Conservation (phyloP, 2,888 invertebrate species). For the Ypsolopha scabrella region DNA sequence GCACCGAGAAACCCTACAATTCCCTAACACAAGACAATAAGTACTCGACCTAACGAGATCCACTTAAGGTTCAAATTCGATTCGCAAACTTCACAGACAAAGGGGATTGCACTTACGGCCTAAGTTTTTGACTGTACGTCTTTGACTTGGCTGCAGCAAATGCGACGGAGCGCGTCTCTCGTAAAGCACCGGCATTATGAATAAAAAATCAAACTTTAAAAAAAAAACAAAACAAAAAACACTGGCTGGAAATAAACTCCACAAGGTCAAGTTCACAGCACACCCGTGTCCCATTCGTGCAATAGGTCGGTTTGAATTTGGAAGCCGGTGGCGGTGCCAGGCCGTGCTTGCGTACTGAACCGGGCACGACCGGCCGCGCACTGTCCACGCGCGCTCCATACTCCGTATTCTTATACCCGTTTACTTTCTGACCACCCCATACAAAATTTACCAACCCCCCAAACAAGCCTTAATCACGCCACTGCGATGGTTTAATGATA, state of each 20-base stretch:
- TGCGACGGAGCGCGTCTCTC: constrained; percentile 45
- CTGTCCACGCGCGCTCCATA: constrained; percentile 46
- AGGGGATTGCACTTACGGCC: constrained; percentile 42
- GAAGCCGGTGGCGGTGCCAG: constrained; percentile 41
- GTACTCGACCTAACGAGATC: constrained; percentile 16
- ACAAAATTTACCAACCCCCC: neutral
- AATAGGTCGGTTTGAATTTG: constrained; percentile 23
- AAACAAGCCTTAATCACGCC: neutral
- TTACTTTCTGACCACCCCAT: neutral
- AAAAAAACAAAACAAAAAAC: constrained; percentile 15
- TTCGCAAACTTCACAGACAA: neutral
- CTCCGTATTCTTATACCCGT: constrained; percentile 46
- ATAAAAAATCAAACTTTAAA: constrained; percentile 6
- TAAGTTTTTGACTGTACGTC: constrained; percentile 34
- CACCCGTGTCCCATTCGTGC: constrained; percentile 35
- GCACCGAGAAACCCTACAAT: constrained; percentile 21
- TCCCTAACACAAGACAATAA: constrained; percentile 12
- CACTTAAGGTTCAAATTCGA: constrained; percentile 23
- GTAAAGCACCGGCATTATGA: constrained; percentile 47
- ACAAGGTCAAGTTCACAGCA: constrained; percentile 46
- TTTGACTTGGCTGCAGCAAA: constrained; percentile 21
- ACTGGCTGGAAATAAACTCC: constrained; percentile 10
- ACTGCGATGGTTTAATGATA: no score
- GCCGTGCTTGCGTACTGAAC: constrained; percentile 21
- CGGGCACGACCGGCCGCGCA: constrained; percentile 54